phyloP scores from a whole-genome alignment of 1,140 invertebrate species.

The Plutomurus gul region DNA sequence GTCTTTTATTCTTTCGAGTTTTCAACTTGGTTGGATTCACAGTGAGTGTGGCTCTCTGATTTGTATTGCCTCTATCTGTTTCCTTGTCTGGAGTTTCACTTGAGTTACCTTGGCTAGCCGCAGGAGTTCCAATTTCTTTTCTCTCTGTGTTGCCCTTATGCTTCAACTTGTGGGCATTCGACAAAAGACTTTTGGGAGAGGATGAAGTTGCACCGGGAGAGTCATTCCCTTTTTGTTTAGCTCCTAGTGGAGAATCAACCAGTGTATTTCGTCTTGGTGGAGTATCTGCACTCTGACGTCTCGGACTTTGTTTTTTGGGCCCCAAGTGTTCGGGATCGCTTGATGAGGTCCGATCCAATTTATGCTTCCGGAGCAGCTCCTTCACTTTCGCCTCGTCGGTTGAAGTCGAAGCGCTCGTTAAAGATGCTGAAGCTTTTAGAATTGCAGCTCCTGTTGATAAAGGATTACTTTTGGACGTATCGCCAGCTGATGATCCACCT shows the following conservation, averaged over 20 bases:
- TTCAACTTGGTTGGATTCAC: not conserved
- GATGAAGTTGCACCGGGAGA: not conserved
- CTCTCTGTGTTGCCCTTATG: not conserved
- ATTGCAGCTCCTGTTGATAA: constrained; percentile 47
- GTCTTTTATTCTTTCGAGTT: constrained; percentile 55
- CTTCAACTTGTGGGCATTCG: not conserved
- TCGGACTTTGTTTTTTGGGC: not conserved
- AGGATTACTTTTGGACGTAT: not conserved
- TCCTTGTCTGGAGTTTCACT: not conserved
- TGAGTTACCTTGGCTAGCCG: not conserved
- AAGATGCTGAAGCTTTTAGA: constrained; percentile 43
- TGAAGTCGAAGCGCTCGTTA: constrained; percentile 16
- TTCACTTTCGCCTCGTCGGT: constrained; percentile 32
- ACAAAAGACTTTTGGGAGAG: not conserved
- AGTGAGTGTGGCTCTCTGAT: not conserved
- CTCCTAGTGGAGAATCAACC: not conserved
- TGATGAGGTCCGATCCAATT: constrained; percentile 30
- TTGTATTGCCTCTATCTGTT: not conserved
- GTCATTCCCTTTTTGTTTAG: not conserved
- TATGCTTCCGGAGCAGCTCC: not conserved
- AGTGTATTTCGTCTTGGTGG: not conserved
- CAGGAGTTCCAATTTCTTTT: not conserved
- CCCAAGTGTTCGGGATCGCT: not conserved
- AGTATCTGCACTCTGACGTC: not conserved
- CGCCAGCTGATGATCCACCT: not conserved